Evolutionary conservation across 2,797 vertebrate species (phyloP).

Genomic region (Neopelma chrysocephalum): DNA sequence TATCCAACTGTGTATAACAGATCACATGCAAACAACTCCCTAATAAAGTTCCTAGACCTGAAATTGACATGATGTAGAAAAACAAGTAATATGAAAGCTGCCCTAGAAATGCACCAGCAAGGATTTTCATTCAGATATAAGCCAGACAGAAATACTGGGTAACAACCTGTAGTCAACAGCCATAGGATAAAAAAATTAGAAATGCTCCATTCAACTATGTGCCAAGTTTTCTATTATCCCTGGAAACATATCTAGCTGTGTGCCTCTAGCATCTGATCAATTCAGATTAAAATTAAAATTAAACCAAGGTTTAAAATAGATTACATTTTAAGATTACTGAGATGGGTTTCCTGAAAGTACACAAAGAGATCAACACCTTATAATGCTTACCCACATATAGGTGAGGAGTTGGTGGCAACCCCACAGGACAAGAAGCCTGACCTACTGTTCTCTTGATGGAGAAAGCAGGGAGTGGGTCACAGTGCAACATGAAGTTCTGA

Average conservation of each 20-base stretch:
- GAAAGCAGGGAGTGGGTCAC: not conserved
- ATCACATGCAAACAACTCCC: not conserved
- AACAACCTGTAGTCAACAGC: not conserved
- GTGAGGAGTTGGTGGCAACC: not conserved
- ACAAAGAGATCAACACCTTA: rapidly evolving
- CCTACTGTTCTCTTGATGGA: not conserved
- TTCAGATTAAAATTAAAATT: not conserved
- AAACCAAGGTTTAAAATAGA: not conserved
- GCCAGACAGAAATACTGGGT: not conserved
- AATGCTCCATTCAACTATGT: not conserved
- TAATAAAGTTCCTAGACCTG: not conserved
- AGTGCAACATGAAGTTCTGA: rapidly evolving
- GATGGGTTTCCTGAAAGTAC: not conserved
- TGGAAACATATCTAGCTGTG: not conserved
- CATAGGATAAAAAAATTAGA: not conserved
- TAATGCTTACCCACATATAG: not conserved
- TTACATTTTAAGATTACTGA: not conserved
- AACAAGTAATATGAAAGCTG: not conserved
- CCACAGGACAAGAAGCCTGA: not conserved
- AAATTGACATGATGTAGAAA: not conserved
- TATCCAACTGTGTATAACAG: not conserved
- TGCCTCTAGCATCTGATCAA: not conserved
- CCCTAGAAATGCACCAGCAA: not conserved
- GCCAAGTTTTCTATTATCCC: not conserved
- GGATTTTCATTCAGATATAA: not conserved